phyloP scores from a whole-genome alignment of 2,113 vertebrate species.

The Rhipidura dahli region DNA sequence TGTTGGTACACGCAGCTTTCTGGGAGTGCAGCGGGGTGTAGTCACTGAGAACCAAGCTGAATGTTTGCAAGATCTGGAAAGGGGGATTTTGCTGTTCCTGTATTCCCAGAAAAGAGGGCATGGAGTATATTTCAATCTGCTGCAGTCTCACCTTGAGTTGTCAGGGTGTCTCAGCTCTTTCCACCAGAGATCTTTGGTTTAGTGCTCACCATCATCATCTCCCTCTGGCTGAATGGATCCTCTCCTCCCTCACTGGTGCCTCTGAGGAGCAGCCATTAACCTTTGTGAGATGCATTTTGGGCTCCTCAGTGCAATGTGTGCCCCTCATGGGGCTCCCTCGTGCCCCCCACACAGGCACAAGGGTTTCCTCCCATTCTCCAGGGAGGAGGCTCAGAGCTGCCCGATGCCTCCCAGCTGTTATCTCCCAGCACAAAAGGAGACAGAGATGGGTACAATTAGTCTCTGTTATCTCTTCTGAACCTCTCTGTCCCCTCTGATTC shows the following conservation, averaged over 20 bases:
- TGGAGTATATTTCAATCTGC: not conserved
- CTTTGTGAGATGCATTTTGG: not conserved
- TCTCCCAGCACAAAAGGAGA: not conserved
- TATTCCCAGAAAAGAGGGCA: not conserved
- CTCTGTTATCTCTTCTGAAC: not conserved
- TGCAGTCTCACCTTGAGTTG: not conserved
- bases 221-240: not conserved
- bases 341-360: not conserved
- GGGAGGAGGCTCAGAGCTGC: not conserved
- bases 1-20: not conserved
- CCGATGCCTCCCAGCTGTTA: rapidly evolving
- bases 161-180: not conserved
- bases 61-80: not conserved
- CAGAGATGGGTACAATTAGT: not conserved
- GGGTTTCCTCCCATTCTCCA: not conserved
- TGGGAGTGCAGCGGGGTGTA: not conserved
- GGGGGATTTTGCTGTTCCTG: not conserved
- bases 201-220: not conserved
- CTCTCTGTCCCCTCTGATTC: not conserved
- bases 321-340: not conserved
- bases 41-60: not conserved
- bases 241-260: not conserved
- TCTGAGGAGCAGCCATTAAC: not conserved
- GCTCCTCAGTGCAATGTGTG: not conserved
- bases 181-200: not conserved